Conservation (phyloP, 2,888 invertebrate genomes). For the Pyrrhosoma nymphula region DNA sequence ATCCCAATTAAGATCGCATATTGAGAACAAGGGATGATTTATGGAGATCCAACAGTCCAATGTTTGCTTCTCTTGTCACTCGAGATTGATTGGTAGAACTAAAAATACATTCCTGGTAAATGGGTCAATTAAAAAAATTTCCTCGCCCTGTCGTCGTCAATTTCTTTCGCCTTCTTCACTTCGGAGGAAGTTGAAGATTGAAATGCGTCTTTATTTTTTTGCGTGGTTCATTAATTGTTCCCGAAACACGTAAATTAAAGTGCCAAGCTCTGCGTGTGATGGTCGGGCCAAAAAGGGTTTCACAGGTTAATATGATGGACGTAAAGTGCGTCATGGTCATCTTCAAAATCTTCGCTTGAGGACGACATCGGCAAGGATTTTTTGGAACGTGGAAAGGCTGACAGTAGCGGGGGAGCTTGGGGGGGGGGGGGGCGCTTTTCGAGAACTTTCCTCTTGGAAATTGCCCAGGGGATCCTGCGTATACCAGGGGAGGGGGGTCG, state of each 20-base stretch:
- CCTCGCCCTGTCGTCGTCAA: no score
- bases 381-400: not conserved
- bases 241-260: not conserved
- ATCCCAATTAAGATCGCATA: no score
- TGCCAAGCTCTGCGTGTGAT: not conserved
- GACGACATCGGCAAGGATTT: not conserved
- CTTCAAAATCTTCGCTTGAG: conserved; percentile 52
- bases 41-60: no score
- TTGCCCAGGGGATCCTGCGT: not conserved
- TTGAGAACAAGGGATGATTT: no score
- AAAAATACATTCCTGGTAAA: no score
- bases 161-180: no score
- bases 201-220: not conserved
- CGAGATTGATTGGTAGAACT: no score
- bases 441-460: conserved; percentile 17
- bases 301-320: conserved; percentile 48
- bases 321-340: conserved; percentile 67
- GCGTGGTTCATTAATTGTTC: not conserved
- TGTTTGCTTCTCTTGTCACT: no score
- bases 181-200: no score
- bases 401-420: not conserved
- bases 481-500: not conserved
- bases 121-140: no score
- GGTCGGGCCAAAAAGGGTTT: not conserved
- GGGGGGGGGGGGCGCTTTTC: not conserved